phyloP scores from a whole-genome alignment of 1,140 invertebrate genomes.

The Drosophila ambigua region DNA sequence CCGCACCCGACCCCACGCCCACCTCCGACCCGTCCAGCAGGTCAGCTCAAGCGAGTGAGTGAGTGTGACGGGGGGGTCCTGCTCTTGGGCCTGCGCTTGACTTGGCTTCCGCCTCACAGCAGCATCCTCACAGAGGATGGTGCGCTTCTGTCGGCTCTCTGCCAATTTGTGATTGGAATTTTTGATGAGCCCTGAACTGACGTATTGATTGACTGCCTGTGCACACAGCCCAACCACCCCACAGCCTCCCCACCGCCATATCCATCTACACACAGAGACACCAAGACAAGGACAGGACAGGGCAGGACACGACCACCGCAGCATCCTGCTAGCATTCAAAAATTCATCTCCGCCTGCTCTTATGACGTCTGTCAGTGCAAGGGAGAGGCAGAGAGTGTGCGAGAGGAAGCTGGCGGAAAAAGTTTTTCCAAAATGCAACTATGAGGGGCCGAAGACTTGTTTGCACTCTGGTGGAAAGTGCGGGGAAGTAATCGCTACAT shows the following conservation, averaged over 20 bases:
- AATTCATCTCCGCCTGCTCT: constrained; percentile 31
- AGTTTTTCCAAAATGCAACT: constrained; percentile 54
- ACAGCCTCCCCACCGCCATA: too few species aligned
- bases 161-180: constrained; percentile 82
- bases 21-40: constrained; percentile 7
- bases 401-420: constrained; percentile 24
- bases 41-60: constrained; percentile 56
- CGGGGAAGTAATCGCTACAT: constrained; percentile 53
- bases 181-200: constrained; percentile 77
- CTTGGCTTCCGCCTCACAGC: constrained; percentile 47
- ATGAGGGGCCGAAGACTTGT: constrained; percentile 13
- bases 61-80: constrained; percentile 22
- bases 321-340: constrained; percentile 47
- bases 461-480: constrained; percentile 9
- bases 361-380: constrained; percentile 64
- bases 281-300: constrained; percentile 14
- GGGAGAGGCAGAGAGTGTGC: constrained; percentile 1
- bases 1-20: neutral
- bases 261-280: constrained; percentile 10
- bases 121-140: constrained; percentile 31
- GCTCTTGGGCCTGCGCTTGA: constrained; percentile 62
- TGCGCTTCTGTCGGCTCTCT: constrained; percentile 54
- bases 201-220: constrained; percentile 78
- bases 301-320: constrained; percentile 17
- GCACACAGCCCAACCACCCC: constrained; percentile 13